Conservation (phyloP, 2,797 vertebrate genomes). For the Carcharodon carcharias region DNA sequence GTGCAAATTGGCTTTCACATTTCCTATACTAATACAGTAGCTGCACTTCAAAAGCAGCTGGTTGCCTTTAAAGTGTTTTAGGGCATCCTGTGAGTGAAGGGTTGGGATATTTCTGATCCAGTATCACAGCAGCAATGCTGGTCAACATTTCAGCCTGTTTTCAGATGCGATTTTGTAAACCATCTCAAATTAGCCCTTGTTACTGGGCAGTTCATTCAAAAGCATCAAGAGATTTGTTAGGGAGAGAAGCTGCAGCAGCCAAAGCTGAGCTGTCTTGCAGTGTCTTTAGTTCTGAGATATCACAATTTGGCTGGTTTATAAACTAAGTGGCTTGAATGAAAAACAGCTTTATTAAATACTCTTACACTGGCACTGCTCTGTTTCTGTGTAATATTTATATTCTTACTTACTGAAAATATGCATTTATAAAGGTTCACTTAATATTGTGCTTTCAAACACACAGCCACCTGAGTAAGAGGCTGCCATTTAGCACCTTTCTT, state of each 20-base stretch:
- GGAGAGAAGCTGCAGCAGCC: neutral
- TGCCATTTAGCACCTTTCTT: neutral
- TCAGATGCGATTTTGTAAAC: neutral
- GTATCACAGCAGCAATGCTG: neutral
- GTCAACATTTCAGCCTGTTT: neutral
- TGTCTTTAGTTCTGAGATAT: neutral
- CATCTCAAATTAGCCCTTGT: neutral
- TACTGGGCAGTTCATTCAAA: neutral
- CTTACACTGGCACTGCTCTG: neutral
- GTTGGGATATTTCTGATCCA: neutral
- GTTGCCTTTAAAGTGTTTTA: neutral
- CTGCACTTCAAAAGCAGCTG: neutral
- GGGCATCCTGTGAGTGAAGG: neutral
- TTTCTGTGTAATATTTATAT: no score
- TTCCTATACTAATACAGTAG: neutral
- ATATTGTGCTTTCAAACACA: neutral
- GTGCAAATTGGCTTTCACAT: neutral
- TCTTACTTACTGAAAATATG: neutral
- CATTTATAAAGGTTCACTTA: neutral
- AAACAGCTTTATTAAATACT: neutral
- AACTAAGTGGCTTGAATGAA: neutral
- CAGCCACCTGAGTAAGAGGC: neutral
- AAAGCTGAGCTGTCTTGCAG: neutral
- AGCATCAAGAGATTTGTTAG: neutral
- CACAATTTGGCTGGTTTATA: neutral